Evolutionary conservation across 92 coral and sea anemone genomes (phyloP).

Genomic region (Diadumene lineata): DNA sequence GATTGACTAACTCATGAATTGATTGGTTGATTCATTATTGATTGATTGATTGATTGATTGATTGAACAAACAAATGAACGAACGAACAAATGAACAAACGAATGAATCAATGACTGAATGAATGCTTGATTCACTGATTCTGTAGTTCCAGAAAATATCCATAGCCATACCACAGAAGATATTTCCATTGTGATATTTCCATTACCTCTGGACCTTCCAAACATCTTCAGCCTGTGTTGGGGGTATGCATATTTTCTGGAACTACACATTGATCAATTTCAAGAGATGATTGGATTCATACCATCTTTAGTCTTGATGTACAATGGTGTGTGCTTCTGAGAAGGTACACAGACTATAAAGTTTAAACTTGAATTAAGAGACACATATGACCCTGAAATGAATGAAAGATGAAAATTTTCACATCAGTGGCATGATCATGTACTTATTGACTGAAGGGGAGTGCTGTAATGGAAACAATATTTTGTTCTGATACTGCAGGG

Average conservation of each 20-base stretch:
- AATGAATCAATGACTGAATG: not conserved
- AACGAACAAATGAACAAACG: not conserved
- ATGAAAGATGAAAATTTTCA: no score
- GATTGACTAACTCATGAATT: not conserved
- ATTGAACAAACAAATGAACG: not conserved
- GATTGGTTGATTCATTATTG: not conserved
- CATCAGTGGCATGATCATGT: no score
- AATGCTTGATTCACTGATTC: no score
- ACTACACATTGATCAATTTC: not conserved
- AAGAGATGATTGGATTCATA: constrained; percentile 14
- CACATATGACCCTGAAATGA: constrained; percentile 82
- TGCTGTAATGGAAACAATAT: no score
- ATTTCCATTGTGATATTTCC: no score
- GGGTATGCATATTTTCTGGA: no score
- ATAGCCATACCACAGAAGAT: no score
- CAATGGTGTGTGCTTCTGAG: constrained; percentile 73
- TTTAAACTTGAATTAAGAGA: constrained; percentile 91
- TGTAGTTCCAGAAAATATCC: no score
- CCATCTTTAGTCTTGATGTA: constrained; percentile 74
- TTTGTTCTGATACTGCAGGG: no score
- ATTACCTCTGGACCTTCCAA: no score
- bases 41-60: not conserved
- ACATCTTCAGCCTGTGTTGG: no score
- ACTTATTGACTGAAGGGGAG: no score
- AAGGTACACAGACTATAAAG: constrained; percentile 87